Evolutionary conservation across 2,113 vertebrate species (phyloP).

Genomic region (Lagenorhynchus albirostris): DNA sequence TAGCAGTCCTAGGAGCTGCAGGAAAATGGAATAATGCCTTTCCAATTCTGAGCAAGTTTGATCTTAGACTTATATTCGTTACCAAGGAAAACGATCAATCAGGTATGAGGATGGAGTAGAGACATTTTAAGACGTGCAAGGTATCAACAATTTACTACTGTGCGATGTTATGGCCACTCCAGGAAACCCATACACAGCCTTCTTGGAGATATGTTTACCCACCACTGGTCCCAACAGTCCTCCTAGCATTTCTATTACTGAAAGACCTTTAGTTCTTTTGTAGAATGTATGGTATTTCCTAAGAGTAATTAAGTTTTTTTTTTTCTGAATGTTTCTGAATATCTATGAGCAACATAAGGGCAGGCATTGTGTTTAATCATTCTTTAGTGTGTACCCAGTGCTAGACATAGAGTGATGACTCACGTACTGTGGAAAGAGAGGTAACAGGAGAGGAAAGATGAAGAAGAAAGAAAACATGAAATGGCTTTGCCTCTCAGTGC

Average conservation of each 20-base stretch:
- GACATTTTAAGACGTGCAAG: background rate
- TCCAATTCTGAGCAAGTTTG: background rate
- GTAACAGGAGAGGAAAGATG: background rate
- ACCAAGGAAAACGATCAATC: background rate
- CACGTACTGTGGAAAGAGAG: background rate
- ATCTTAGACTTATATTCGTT: background rate
- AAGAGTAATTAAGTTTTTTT: background rate
- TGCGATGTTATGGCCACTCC: accelerated
- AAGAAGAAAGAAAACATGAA: too few relatives aligned
- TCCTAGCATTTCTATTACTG: background rate
- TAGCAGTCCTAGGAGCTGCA: background rate
- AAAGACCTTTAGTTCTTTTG: background rate
- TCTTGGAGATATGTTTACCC: background rate
- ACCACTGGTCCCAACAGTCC: accelerated
- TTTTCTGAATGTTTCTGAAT: background rate
- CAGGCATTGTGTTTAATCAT: accelerated
- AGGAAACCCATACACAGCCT: accelerated
- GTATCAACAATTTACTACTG: background rate
- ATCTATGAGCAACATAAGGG: accelerated
- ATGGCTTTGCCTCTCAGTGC: accelerated
- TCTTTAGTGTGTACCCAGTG: background rate
- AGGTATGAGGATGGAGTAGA: background rate
- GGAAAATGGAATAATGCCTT: background rate
- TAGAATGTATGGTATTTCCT: background rate
- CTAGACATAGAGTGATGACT: accelerated